These are phyloP conservation scores for Galerucella calmariensis DNA, from an alignment of 2,888 invertebrate species.

Conservation along the genomic window DNA sequence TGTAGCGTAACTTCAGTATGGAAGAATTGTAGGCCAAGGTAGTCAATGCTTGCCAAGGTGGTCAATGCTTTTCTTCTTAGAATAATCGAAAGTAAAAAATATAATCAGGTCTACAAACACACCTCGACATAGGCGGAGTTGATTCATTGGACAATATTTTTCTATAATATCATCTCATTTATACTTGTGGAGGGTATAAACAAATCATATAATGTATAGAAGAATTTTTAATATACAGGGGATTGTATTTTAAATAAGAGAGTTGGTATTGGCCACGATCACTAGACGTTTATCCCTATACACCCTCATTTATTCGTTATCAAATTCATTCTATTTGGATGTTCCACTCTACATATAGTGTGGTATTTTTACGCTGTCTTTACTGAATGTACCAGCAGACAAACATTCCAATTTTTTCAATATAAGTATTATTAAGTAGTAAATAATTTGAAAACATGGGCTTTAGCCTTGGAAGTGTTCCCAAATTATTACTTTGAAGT, in stretches of 20 bases:
- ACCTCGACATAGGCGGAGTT: constrained; percentile 22
- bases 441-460: constrained; percentile 1
- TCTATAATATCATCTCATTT: not conserved
- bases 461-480: not conserved
- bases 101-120: constrained; percentile 32
- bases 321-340: no score
- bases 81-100: constrained; percentile 37
- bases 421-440: not conserved
- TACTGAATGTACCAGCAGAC: not conserved
- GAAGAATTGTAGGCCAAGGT: constrained; percentile 40
- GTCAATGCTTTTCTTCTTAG: constrained; percentile 33
- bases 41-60: constrained; percentile 37
- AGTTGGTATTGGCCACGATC: no score
- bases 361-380: not conserved
- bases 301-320: no score
- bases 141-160: constrained; percentile 10
- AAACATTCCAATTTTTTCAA: not conserved
- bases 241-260: no score
- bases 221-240: no score
- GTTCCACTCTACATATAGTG: not conserved
- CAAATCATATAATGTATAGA: not conserved
- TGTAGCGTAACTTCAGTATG: constrained; percentile 24
- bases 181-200: not conserved
- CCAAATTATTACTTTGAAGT: not conserved
- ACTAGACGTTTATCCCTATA: no score